Percentiles rank a stretch among this genome's conserved stretches.
Evolutionary conservation across 2,888 invertebrate species (phyloP).

Genomic region (Leucania comma): DNA sequence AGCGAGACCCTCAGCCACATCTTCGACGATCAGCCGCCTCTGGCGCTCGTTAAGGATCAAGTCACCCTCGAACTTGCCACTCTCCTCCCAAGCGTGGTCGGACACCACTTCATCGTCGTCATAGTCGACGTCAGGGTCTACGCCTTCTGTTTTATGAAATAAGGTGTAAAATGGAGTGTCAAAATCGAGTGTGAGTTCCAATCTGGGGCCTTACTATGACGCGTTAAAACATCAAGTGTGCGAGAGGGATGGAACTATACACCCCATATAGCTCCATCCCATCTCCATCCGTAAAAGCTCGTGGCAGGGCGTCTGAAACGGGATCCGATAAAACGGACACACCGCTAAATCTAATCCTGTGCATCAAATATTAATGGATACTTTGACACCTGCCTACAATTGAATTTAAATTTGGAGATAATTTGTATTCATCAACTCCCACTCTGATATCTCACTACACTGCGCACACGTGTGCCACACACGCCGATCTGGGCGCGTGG

Average conservation of each 20-base stretch:
- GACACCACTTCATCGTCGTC: conserved; percentile 81
- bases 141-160: conserved; percentile 71
- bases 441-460: no score
- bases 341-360: background rate
- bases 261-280: no score
- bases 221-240: no score
- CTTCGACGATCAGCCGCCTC: conserved; percentile 82
- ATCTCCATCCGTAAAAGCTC: no score
- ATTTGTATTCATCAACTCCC: no score
- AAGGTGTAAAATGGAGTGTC: background rate
- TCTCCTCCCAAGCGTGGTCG: conserved; percentile 88
- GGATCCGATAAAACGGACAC: background rate
- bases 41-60: conserved; percentile 87
- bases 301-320: no score
- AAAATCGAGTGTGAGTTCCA: background rate
- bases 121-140: conserved; percentile 74
- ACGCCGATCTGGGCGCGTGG: no score
- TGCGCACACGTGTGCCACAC: no score
- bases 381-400: background rate
- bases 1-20: conserved; percentile 84
- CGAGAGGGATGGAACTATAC: no score
- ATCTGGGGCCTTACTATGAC: no score
- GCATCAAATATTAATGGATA: no score
- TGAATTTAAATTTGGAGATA: no score
- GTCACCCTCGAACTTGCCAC: conserved; percentile 90